These are phyloP conservation scores for Mus spretus DNA, from an alignment of 2,797 vertebrate species.

Conservation along the genomic window DNA sequence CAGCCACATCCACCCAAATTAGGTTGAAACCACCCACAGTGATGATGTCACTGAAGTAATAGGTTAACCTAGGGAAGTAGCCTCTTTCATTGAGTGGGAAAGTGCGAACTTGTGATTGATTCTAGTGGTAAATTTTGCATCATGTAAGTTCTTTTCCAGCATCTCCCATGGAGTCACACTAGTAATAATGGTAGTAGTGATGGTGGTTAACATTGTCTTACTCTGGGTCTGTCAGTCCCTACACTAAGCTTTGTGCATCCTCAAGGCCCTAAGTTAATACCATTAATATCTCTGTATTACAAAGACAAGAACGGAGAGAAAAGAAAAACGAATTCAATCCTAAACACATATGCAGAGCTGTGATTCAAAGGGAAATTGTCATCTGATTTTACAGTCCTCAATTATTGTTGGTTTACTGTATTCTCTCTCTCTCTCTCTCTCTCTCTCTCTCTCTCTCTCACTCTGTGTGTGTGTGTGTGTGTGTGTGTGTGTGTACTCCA, in stretches of 20 bases:
- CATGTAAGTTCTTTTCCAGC: background rate
- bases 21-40: background rate
- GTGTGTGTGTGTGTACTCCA: background rate
- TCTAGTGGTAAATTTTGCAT: background rate
- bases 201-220: background rate
- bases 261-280: slow-evolving; percentile 22
- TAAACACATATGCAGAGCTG: background rate
- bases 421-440: background rate
- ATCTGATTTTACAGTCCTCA: slow-evolving; percentile 42
- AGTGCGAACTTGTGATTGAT: background rate
- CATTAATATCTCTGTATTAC: background rate
- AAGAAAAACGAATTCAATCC: background rate
- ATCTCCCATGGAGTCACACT: background rate
- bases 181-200: background rate
- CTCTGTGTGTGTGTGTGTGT: background rate
- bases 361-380: slow-evolving; percentile 3
- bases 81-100: background rate
- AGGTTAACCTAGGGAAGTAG: slow-evolving; percentile 8
- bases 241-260: background rate
- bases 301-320: slow-evolving; percentile 42
- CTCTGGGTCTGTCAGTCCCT: background rate
- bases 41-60: background rate
- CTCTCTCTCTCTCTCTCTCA: too few species aligned
- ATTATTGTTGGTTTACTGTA: slow-evolving; percentile 8
- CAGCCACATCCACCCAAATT: background rate